These are phyloP conservation scores for Cyrtonyx montezumae DNA, from an alignment of 2,113 vertebrate genomes.

Conservation along the genomic window DNA sequence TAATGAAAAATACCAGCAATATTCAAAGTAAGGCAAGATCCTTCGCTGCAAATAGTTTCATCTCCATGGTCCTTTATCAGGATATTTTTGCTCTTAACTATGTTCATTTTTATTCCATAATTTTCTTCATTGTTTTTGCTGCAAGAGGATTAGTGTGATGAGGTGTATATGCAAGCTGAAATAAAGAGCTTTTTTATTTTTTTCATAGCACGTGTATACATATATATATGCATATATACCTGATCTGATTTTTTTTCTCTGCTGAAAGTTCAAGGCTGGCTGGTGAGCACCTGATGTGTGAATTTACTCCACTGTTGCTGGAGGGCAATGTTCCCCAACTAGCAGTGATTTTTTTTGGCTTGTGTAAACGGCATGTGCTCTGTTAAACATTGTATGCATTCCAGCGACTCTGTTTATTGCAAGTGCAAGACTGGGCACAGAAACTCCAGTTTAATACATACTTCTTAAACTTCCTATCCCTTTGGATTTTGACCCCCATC, in stretches of 20 bases:
- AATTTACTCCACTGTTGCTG: neutral
- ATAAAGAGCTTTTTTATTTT: neutral
- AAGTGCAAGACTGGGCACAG: neutral
- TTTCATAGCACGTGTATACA: neutral
- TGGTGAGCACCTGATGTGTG: neutral
- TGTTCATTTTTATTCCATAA: neutral
- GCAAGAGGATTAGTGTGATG: neutral
- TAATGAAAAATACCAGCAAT: neutral
- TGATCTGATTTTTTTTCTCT: neutral
- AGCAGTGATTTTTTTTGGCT: accelerated
- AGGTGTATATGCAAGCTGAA: neutral
- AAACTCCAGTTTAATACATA: neutral
- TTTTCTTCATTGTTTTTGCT: neutral
- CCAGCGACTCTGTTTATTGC: neutral
- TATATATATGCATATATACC: neutral
- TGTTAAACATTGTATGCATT: neutral
- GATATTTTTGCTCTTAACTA: neutral
- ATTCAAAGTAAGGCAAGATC: neutral
- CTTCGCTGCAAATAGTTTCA: neutral
- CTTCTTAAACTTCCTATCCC: neutral
- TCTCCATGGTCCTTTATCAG: neutral
- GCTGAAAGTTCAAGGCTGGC: neutral
- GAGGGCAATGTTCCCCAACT: accelerated
- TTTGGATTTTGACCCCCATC: neutral
- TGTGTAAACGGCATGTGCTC: neutral